These are phyloP conservation scores for Xestia sexstrigata DNA, from an alignment of 2,888 invertebrate genomes.

Conservation along the genomic window DNA sequence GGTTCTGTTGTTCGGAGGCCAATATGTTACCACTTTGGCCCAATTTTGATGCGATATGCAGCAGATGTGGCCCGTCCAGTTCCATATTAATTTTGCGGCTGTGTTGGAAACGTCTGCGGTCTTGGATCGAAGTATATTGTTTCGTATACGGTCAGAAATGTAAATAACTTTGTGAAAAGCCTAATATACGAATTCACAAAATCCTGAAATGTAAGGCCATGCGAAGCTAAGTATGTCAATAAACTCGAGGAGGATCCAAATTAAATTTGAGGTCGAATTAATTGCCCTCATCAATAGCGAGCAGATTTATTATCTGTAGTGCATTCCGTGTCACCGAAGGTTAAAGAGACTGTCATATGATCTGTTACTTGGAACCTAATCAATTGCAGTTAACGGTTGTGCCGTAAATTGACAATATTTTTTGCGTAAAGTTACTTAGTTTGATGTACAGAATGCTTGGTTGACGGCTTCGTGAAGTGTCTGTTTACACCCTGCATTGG, in stretches of 20 bases:
- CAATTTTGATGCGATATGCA: too few relatives aligned
- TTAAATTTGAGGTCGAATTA: constrained; percentile 67
- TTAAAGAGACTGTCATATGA: constrained; percentile 18
- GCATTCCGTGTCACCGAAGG: constrained; percentile 38
- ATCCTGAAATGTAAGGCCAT: neutral
- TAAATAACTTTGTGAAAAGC: neutral
- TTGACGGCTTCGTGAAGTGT: too few relatives aligned
- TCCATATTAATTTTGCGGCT: too few relatives aligned
- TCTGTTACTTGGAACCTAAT: neutral
- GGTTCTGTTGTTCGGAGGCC: too few relatives aligned
- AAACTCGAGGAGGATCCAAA: constrained; percentile 47
- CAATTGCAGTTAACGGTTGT: constrained; percentile 1
- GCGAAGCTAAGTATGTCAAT: constrained; percentile 29
- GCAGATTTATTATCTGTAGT: constrained; percentile 57
- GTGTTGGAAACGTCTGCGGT: too few relatives aligned
- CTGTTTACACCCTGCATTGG: too few relatives aligned
- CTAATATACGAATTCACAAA: neutral
- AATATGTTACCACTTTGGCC: too few relatives aligned
- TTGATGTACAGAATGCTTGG: too few relatives aligned
- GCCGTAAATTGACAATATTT: neutral
- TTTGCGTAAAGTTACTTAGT: neutral
- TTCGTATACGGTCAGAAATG: too few relatives aligned
- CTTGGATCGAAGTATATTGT: too few relatives aligned
- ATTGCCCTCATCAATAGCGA: constrained; percentile 65
- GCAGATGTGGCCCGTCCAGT: too few relatives aligned